Conservation (phyloP, 2,797 vertebrate species). For the Alcedo atthis region DNA sequence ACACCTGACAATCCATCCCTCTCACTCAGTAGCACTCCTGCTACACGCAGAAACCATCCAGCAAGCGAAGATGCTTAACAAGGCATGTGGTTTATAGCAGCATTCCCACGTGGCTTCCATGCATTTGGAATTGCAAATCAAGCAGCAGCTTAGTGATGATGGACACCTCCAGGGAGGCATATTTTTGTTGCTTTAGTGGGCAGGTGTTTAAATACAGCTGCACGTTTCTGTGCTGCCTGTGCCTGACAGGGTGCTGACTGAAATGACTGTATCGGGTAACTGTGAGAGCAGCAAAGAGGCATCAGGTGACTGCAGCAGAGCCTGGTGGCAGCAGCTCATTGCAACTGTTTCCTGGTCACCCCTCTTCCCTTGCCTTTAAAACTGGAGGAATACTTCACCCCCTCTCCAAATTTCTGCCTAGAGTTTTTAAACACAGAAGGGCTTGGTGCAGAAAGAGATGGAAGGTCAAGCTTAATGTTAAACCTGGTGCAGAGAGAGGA, state of each 20-base stretch:
- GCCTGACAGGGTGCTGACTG: conserved; percentile 21
- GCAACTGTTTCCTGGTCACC: not conserved
- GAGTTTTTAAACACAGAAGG: not conserved
- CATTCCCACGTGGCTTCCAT: not conserved
- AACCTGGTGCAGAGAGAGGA: not conserved
- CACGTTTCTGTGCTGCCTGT: conserved; percentile 24
- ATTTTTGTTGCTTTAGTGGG: conserved; percentile 39
- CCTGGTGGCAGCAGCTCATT: not conserved
- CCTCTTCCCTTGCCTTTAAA: not conserved
- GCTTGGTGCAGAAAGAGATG: not conserved
- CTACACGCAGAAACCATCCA: not conserved
- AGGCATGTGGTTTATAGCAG: not conserved
- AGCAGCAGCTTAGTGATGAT: not conserved
- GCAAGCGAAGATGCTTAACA: not conserved
- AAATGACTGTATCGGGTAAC: not conserved
- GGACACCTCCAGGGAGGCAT: not conserved
- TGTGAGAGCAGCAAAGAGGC: not conserved
- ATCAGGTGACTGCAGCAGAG: not conserved
- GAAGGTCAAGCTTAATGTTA: conserved; percentile 4
- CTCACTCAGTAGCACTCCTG: not conserved
- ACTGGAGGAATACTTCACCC: not conserved
- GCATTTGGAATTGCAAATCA: not conserved
- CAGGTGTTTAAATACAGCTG: conserved; percentile 54
- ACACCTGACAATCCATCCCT: not conserved
- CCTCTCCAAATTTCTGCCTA: not conserved